Evolutionary conservation across 2,888 invertebrate species (phyloP), one percentile per base, ranked within the genome.

Genomic region (Fragum sueziense): DNA sequence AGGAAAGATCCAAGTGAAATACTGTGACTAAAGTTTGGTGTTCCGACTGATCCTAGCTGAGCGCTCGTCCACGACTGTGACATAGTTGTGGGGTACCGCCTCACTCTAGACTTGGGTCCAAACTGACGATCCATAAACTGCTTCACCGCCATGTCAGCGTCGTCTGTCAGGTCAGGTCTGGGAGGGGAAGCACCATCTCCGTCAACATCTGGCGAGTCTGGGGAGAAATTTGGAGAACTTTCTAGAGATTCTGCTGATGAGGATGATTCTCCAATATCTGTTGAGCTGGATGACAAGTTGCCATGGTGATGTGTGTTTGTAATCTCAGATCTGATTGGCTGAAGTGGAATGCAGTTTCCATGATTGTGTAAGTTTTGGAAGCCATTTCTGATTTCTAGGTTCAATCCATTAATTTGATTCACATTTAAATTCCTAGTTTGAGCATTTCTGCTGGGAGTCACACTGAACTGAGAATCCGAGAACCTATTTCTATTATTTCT

Each of bases 21-120:
- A 74, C 82, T 82, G 51, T 79, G 79, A 51, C 74, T 75, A 54
- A 82, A 70, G 76, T 75, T 76, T 29, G 65, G 76, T 34, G 37
- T 67, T 7, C 72, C 47, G 0, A 47, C 59, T 22, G 81, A 75
- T 7, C 27, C 31, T 47, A 68, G 41, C 61, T 67, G 76, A n/a
- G 80, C 51, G 69, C 84, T 81, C 20, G 84, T 84, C 84, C 84
- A 84, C 7, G 84, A 84, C 73, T 81, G 84, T 22, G 84, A 84
- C 80, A 84, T 80, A 2, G 79, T 79, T 1, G 79, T 79, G 1
- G 84, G 84, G 29, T 81, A 84, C 11, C 80, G 74, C 37, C 79
- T 65, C 7, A 47, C 71, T 41, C 77, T 74, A 27, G 80, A 34
- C 57, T 74, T 25, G 22, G 52, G 77, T 9, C 84, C 84, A 76